phyloP scores from a whole-genome alignment of 2,797 vertebrate species.

The Chromis chromis region DNA sequence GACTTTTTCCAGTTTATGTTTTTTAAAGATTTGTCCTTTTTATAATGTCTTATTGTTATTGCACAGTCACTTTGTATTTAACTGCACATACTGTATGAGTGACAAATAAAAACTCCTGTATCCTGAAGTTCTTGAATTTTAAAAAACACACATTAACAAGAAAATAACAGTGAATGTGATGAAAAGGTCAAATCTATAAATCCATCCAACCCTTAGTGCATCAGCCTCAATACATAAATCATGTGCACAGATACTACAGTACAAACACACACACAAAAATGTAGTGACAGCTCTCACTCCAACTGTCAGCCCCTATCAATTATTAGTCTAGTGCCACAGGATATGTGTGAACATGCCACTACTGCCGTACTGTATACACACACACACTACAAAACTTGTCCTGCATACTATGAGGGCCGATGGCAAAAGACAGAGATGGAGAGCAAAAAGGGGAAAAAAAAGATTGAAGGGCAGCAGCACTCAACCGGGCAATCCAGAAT shows the following conservation, averaged over 20 bases:
- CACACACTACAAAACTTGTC: conserved; percentile 21
- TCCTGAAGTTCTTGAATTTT: too few relatives aligned
- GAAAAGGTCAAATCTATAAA: too few relatives aligned
- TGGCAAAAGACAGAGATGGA: conserved; percentile 34
- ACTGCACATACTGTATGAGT: too few relatives aligned
- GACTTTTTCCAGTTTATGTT: too few relatives aligned
- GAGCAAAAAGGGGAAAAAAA: background rate
- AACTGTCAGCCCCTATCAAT: conserved; percentile 67
- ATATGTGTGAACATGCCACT: conserved; percentile 59
- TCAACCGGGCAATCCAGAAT: conserved; percentile 70
- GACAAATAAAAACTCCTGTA: too few relatives aligned
- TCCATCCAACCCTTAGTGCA: too few relatives aligned
- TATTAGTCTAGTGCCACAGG: conserved; percentile 58
- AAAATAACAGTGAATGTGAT: too few relatives aligned
- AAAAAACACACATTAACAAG: too few relatives aligned
- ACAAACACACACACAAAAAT: conserved; percentile 33
- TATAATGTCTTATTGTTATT: too few relatives aligned
- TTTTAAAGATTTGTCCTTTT: too few relatives aligned
- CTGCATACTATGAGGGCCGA: conserved; percentile 43
- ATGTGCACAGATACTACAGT: conserved; percentile 20
- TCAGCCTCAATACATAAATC: conserved; percentile 18
- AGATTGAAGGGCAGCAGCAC: conserved; percentile 22
- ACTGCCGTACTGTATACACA: conserved; percentile 32
- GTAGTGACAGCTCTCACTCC: conserved; percentile 56
- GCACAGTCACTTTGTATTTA: too few relatives aligned